phyloP scores from a whole-genome alignment of 2,113 vertebrate species.

The Manacus vitellinus region DNA sequence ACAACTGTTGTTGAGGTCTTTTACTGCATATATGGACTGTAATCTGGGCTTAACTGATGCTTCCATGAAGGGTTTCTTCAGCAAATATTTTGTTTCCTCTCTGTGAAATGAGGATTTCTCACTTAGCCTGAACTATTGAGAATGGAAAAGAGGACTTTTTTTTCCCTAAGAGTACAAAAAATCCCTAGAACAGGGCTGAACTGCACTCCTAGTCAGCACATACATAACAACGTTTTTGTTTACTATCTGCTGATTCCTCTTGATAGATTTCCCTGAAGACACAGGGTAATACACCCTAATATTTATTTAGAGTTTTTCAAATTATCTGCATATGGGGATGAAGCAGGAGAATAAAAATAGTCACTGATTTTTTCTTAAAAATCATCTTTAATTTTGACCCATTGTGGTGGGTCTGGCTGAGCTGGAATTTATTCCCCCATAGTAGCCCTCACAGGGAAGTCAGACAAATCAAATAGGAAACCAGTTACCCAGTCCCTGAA shows the following conservation, averaged over 20 bases:
- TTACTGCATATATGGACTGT: not conserved
- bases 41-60: not conserved
- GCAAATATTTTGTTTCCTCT: not conserved
- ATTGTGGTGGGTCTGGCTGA: too few species aligned
- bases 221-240: not conserved
- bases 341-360: not conserved
- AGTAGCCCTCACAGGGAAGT: too few species aligned
- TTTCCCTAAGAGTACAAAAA: not conserved
- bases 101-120: not conserved
- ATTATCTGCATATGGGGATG: not conserved
- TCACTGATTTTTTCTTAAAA: not conserved
- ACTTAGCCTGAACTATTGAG: not conserved
- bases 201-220: not conserved
- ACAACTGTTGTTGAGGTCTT: not conserved
- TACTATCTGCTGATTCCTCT: not conserved
- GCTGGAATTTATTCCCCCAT: too few species aligned
- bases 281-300: rapidly evolving
- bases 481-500: too few species aligned
- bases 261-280: not conserved
- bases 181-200: not conserved
- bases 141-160: not conserved
- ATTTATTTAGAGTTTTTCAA: not conserved
- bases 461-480: too few species aligned
- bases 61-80: not conserved
- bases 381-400: not conserved